Evolutionary conservation across 2,888 invertebrate genomes (phyloP).

Genomic region (Zygothrica quintamaculata): DNA sequence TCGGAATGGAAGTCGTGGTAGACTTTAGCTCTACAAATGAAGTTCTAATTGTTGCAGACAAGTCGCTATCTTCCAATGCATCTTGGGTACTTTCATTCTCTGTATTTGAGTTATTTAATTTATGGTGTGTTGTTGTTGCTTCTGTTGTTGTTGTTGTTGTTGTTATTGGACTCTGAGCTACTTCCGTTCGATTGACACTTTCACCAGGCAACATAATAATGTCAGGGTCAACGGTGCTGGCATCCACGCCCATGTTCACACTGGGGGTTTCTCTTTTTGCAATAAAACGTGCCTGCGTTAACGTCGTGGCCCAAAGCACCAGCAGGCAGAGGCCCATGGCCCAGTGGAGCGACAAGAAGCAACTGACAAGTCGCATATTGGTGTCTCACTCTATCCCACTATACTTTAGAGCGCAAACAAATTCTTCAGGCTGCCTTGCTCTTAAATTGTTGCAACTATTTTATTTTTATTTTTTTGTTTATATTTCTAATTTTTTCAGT

Average conservation of each 20-base stretch:
- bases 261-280: constrained; percentile 68
- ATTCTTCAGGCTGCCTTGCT: constrained; percentile 51
- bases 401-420: constrained; percentile 15
- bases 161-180: constrained; percentile 1
- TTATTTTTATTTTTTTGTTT: constrained; percentile 19
- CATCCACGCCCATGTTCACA: constrained; percentile 38
- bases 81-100: no score
- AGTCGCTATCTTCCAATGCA: no score
- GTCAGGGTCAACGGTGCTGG: constrained; percentile 67
- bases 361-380: constrained; percentile 49
- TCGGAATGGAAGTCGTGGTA: no score
- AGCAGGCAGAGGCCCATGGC: constrained; percentile 45
- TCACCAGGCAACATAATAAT: constrained; percentile 52
- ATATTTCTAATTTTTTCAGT: constrained; percentile 17
- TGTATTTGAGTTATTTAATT: no score
- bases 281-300: constrained; percentile 68
- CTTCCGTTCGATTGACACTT: constrained; percentile 45
- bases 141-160: constrained; percentile 22
- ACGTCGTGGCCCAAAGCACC: constrained; percentile 37
- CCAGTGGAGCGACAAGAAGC: constrained; percentile 25
- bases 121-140: no score
- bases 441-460: constrained; percentile 47
- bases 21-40: no score
- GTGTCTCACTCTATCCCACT: constrained; percentile 21
- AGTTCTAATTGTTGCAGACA: no score